A percentile compares a stretch with the other conserved stretches of the same genome.
Evolutionary conservation across 2,888 invertebrate genomes (phyloP).

Genomic region (Syrphus vitripennis): DNA sequence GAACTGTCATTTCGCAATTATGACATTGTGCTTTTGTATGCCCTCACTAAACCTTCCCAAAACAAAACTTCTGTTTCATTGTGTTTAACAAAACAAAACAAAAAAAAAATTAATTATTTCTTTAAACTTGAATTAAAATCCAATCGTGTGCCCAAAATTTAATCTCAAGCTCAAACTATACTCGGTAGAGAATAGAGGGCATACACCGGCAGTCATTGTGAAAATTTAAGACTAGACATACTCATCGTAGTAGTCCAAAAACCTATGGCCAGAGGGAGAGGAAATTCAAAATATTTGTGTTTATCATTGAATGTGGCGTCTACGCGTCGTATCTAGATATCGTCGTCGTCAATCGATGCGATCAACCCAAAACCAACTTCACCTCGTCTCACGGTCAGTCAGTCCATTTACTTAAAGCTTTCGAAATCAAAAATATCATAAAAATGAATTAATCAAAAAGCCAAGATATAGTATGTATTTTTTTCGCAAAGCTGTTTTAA

Average conservation of each 20-base stretch:
- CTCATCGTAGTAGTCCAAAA: too few species aligned
- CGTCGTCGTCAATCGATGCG: constrained; percentile 19
- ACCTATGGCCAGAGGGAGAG: neutral
- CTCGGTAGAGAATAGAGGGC: constrained; percentile 23
- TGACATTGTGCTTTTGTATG: constrained; percentile 55
- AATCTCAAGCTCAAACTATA: constrained; percentile 29
- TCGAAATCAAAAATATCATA: constrained; percentile 37
- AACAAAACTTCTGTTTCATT: neutral
- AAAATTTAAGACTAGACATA: constrained; percentile 11
- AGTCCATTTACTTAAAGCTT: constrained; percentile 35
- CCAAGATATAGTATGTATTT: constrained; percentile 6
- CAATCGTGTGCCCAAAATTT: constrained; percentile 58
- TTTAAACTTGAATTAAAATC: constrained; percentile 53
- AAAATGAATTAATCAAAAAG: constrained; percentile 27
- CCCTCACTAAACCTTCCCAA: constrained; percentile 1
- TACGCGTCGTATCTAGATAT: neutral
- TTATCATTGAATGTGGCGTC: constrained; percentile 42
- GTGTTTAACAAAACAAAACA: constrained; percentile 17
- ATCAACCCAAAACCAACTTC: constrained; percentile 46
- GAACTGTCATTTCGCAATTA: constrained; percentile 59
- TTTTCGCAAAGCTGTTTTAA: constrained; percentile 43
- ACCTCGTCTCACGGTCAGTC: constrained; percentile 55
- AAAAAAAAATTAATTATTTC: constrained; percentile 52
- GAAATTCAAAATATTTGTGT: constrained; percentile 34
- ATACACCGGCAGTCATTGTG: constrained; percentile 42